phyloP scores from a whole-genome alignment of 2,113 vertebrate genomes.

The Uropsilus gracilis region DNA sequence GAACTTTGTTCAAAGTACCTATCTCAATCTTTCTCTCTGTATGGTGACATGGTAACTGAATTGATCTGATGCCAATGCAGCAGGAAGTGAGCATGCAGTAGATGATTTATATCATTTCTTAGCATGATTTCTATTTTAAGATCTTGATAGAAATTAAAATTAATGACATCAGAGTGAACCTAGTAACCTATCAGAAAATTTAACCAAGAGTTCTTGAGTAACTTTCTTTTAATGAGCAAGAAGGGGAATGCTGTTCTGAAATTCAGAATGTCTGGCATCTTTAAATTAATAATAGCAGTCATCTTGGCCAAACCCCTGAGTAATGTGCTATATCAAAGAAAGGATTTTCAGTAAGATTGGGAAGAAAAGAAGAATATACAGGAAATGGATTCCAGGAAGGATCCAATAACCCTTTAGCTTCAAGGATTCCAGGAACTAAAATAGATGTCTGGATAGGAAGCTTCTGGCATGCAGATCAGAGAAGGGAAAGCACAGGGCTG shows the following conservation, averaged over 20 bases:
- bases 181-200: not conserved
- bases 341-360: not conserved
- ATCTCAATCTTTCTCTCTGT: not conserved
- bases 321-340: conserved; percentile 6
- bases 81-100: not conserved
- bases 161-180: not conserved
- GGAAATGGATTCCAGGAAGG: not conserved
- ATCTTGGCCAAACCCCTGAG: not conserved
- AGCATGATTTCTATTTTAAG: conserved; percentile 42
- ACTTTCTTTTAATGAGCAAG: not conserved
- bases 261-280: not conserved
- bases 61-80: conserved; percentile 12
- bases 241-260: not conserved
- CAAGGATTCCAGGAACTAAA: conserved; percentile 5
- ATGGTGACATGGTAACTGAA: conserved; percentile 11
- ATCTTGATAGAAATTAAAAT: conserved; percentile 36
- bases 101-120: conserved; percentile 28
- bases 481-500: not conserved
- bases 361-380: not conserved
- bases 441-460: not conserved
- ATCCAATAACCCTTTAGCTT: not conserved
- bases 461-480: not conserved
- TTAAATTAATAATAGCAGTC: conserved; percentile 22
- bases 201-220: not conserved
- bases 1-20: not conserved